phyloP scores from a whole-genome alignment of 1,140 invertebrate genomes.

The Drosophila nannoptera region DNA sequence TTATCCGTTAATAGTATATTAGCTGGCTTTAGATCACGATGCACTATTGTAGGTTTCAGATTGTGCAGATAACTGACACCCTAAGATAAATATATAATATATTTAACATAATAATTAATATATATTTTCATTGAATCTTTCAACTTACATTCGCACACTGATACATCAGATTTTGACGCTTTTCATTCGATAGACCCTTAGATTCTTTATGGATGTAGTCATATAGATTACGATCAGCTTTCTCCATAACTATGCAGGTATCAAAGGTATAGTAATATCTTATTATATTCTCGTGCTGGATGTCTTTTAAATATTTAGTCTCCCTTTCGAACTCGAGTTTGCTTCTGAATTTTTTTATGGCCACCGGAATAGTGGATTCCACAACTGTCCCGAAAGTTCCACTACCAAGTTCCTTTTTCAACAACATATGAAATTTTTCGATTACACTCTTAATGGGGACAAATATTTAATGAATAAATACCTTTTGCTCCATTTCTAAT shows the following conservation, averaged over 20 bases:
- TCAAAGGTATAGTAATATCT: not conserved
- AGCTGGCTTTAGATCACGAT: constrained; percentile 28
- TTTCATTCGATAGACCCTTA: not conserved
- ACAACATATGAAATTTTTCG: not conserved
- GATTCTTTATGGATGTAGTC: not conserved
- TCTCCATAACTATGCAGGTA: constrained; percentile 9
- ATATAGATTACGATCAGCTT: constrained; percentile 5
- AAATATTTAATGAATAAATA: no score
- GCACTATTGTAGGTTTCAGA: constrained; percentile 17
- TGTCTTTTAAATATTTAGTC: not conserved
- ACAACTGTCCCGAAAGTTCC: not conserved
- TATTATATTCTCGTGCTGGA: constrained; percentile 17
- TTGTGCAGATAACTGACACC: constrained; percentile 29
- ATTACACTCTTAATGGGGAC: no score
- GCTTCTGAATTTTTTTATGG: not conserved
- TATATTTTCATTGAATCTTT: no score
- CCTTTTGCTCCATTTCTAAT: no score
- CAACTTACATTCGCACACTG: constrained; percentile 12
- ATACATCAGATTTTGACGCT: constrained; percentile 2
- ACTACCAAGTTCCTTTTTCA: not conserved
- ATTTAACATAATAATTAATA: no score
- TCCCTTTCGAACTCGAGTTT: not conserved
- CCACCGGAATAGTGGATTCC: no score
- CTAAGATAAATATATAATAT: constrained; percentile 21
- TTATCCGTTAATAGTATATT: not conserved